Percentiles rank a stretch among this genome's conserved stretches.
phyloP scores from a whole-genome alignment of 2,888 invertebrate genomes.

The Eubasilissa splendida region DNA sequence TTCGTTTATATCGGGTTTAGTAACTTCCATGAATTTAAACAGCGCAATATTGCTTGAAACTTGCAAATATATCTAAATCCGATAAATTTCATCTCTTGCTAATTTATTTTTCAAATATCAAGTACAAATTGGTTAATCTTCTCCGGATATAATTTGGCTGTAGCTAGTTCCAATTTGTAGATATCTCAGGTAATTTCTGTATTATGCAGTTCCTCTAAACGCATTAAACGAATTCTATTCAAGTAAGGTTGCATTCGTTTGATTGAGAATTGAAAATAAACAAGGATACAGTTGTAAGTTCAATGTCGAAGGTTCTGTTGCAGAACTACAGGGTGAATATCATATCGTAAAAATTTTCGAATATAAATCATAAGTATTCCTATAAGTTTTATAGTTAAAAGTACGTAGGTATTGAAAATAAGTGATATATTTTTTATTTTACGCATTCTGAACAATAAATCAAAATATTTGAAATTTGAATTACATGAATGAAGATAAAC shows the following conservation, averaged over 20 bases:
- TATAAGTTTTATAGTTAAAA: too few relatives aligned
- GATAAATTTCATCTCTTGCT: not conserved
- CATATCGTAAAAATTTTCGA: too few relatives aligned
- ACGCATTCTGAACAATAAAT: too few relatives aligned
- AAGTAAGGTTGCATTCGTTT: slow-evolving; percentile 41
- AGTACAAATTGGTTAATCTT: slow-evolving; percentile 10
- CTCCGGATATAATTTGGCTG: slow-evolving; percentile 21
- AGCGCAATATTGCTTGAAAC: too few relatives aligned
- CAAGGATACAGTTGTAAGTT: slow-evolving; percentile 44
- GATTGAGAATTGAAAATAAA: slow-evolving; percentile 48
- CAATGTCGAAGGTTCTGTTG: slow-evolving; percentile 13
- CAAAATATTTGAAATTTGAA: too few relatives aligned
- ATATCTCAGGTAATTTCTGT: slow-evolving; percentile 37
- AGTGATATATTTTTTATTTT: too few relatives aligned
- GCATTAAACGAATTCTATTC: slow-evolving; percentile 46
- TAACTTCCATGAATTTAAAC: too few relatives aligned
- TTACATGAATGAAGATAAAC: too few relatives aligned
- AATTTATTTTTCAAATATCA: slow-evolving; percentile 18
- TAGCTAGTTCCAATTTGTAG: slow-evolving; percentile 40
- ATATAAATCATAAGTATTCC: too few relatives aligned
- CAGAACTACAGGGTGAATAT: slow-evolving; percentile 23
- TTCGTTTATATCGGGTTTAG: too few relatives aligned
- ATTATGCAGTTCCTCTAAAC: slow-evolving; percentile 36
- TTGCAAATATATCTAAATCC: too few relatives aligned
- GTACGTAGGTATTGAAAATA: too few relatives aligned